Percentiles rank a stretch among this genome's conserved stretches.
Conservation (phyloP, 2,888 invertebrate species). For the Megamerina dolium region DNA sequence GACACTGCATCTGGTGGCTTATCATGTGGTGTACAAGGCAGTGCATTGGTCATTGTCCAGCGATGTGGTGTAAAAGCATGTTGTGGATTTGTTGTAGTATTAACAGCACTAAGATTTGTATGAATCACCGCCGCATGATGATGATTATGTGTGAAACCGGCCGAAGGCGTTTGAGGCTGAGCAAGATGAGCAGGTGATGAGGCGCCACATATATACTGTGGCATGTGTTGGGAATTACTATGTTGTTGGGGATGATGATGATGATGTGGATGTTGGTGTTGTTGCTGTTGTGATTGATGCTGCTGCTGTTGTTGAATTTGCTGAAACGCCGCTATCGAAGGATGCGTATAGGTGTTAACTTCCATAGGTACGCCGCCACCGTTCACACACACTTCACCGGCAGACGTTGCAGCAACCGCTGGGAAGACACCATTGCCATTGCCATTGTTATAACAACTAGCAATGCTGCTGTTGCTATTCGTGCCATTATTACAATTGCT, state of each 20-base stretch:
- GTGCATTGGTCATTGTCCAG: constrained; percentile 35
- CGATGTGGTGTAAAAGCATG: constrained; percentile 19
- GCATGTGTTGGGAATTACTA: too few relatives aligned
- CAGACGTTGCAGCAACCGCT: neutral
- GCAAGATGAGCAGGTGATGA: constrained; percentile 12
- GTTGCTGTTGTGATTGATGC: constrained; percentile 17
- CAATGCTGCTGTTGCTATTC: constrained; percentile 15
- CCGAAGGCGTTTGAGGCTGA: constrained; percentile 14
- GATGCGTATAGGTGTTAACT: constrained; percentile 3
- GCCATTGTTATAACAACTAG: constrained; percentile 9
- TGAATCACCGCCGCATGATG: neutral
- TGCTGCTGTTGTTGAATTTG: constrained; percentile 14
- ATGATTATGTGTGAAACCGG: constrained; percentile 9
- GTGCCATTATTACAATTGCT: constrained; percentile 9
- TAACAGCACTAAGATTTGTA: constrained; percentile 2
- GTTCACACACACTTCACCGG: neutral
- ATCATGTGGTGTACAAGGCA: constrained; percentile 17
- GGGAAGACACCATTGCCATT: neutral
- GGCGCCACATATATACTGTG: too few relatives aligned
- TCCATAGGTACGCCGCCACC: neutral
- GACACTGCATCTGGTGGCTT: constrained; percentile 5
- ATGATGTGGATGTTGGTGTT: constrained; percentile 14
- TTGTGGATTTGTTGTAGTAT: constrained; percentile 17
- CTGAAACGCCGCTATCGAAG: constrained; percentile 2
- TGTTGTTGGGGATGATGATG: constrained; percentile 11